Base-by-base conservation (phyloP, 2,797 vertebrate species). In the Xiphorhynchus erythropygius region DNA sequence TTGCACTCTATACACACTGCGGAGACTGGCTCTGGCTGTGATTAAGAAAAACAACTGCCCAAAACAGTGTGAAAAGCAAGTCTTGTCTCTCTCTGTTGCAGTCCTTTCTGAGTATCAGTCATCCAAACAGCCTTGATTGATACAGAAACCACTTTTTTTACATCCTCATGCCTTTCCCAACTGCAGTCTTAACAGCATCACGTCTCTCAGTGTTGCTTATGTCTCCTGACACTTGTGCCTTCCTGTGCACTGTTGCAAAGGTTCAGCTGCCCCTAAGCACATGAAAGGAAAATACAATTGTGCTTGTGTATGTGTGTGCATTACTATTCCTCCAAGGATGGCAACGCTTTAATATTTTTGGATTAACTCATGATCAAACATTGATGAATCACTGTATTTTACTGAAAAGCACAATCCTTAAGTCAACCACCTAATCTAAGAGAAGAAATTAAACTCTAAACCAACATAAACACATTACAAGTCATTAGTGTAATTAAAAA, bases 401-500 rank as follows among this genome's bases (percentile, higher is more conserved):
- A 97, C 96, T 97, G 97, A 98, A 98, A 98, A 98, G 96, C 93
- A 96, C 96, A 97, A 97, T 98, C 97, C 97, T 98, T 98, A 97
- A 98, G 97, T 98, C 98, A 98, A 98, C 97, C 95, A 98, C 97
- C 97, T 98, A 98, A 98, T 98, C 98, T 98, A 98, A 98, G 96
- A 97, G 97, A 97, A 98, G 97, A 98, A 98, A 98, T 98, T 97
- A 98, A 98, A 98, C 97, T 98, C 98, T 98, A 98, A 98, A 98
- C 97, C 97, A 98, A 98, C 97, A 98, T 98, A 98, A 98, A 98
- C 97, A 98, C 97, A 98, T 98, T 98, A 98, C 97, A 98, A 98
- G 98, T 97, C 98, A 98, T 98, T 98, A 98, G 97, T 98, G 97
- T 98, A 98, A 98, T 98, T 98, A 98, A 98, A 98, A 98, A 98